Evolutionary conservation across 2,888 invertebrate genomes (phyloP).

Genomic region (Drosophila imparisetae): DNA sequence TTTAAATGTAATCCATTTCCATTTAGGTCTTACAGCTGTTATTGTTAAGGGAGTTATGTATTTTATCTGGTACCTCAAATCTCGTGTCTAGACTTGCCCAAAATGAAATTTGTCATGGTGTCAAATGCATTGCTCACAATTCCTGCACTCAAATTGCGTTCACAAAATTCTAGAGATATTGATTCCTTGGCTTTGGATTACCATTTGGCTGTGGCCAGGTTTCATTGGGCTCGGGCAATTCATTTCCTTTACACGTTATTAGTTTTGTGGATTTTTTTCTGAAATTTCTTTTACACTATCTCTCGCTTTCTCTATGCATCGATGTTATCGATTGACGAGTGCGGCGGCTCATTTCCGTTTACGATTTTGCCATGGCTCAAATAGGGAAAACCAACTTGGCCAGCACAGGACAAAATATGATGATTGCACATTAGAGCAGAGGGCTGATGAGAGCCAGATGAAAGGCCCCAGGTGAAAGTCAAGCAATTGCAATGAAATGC

Average conservation of each 20-base stretch:
- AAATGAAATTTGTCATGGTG: slow-evolving; percentile 41
- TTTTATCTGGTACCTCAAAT: slow-evolving; percentile 30
- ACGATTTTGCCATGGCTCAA: slow-evolving; percentile 46
- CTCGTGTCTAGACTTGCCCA: slow-evolving; percentile 25
- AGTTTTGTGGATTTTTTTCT: slow-evolving; percentile 60
- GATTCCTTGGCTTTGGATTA: slow-evolving; percentile 57
- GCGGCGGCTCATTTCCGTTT: slow-evolving; percentile 68
- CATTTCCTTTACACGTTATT: slow-evolving; percentile 73
- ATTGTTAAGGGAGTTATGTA: slow-evolving; percentile 18
- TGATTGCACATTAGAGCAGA: slow-evolving; percentile 35
- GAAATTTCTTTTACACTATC: slow-evolving; percentile 9
- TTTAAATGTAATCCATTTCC: slow-evolving; percentile 10
- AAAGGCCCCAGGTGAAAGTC: slow-evolving; percentile 55
- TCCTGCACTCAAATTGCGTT: slow-evolving; percentile 40
- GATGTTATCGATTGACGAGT: slow-evolving; percentile 74
- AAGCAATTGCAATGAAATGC: slow-evolving; percentile 71
- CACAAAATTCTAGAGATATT: slow-evolving; percentile 28
- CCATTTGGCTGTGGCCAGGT: slow-evolving; percentile 48
- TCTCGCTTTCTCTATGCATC: slow-evolving; percentile 10
- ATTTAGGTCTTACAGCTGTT: slow-evolving; percentile 14
- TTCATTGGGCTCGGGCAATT: slow-evolving; percentile 66
- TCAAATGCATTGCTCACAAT: slow-evolving; percentile 32
- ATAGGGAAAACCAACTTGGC: slow-evolving; percentile 70
- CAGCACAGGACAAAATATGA: slow-evolving; percentile 28
- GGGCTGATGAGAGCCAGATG: background rate